phyloP scores from a whole-genome alignment of 2,888 invertebrate genomes.

The Apotomis betuletana region DNA sequence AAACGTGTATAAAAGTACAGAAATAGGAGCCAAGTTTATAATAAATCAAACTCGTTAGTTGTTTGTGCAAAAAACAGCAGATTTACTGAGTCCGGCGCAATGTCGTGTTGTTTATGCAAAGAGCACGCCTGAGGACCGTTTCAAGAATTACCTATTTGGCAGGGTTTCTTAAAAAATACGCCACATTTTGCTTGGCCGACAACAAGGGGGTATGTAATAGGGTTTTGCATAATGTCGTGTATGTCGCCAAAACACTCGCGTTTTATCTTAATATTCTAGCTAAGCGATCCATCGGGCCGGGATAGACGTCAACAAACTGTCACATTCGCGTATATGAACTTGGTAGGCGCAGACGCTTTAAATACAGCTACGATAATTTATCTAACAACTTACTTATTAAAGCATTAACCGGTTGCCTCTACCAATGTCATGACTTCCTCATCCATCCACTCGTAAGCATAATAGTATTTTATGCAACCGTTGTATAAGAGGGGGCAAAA shows the following conservation, averaged over 20 bases:
- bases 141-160: slow-evolving; percentile 35
- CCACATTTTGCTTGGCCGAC: not conserved
- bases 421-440: too few species aligned
- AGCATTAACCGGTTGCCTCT: too few species aligned
- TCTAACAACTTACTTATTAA: too few species aligned
- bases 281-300: too few species aligned
- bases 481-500: too few species aligned
- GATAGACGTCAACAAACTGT: too few species aligned
- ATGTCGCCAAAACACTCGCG: not conserved
- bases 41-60: slow-evolving; percentile 21
- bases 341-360: too few species aligned
- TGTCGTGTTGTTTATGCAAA: slow-evolving; percentile 28
- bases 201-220: slow-evolving; percentile 1
- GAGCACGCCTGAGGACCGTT: slow-evolving; percentile 18
- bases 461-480: too few species aligned
- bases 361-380: too few species aligned
- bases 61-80: slow-evolving; percentile 13
- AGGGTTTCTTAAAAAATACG: slow-evolving; percentile 27
- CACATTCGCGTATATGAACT: too few species aligned
- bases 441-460: too few species aligned
- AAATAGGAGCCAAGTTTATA: slow-evolving; percentile 9
- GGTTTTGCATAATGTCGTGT: not conserved
- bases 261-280: not conserved
- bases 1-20: not conserved
- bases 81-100: slow-evolving; percentile 2